Base-by-base conservation (phyloP, 1,140 invertebrate species). In the Uloborus diversus region DNA sequence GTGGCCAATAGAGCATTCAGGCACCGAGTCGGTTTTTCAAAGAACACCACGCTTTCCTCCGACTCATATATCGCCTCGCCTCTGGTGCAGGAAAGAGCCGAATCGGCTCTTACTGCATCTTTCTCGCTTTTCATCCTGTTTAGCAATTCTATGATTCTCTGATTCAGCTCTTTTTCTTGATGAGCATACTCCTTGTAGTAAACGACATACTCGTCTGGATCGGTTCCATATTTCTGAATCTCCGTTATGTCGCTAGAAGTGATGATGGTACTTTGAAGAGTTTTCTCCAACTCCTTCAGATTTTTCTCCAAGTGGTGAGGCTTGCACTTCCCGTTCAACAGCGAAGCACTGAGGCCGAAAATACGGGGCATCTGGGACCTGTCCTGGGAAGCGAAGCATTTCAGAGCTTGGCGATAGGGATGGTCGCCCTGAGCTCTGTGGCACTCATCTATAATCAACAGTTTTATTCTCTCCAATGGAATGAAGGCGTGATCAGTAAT, bases 391-490 rank as follows among this genome's bases (percentile, higher is more conserved):
- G 90, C 85, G 83, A 93, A 92, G 4, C 86, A 83, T 65, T 90
- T 88, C 90, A 94, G 93, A 1, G 94, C 81, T 66, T 84, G 80
- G 13, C 82, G 85, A 70, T 92, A 95, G 0, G 93, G 91, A 86
- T 95, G 93, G 68, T 92, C 88, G 5, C 49, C 49, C 32, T 71
- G 92, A 17, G 91, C 94, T 84, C 92, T 90, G 85, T 98, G 96
- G 84, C 96, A 98, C 85, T 98, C 96, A 85, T 99, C 96, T 83
- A 98, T 92, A 42, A 99, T 91, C 0, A 98, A 83, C 27, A 98
- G 87, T 87, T 93, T 94, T n/a, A 97, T 88, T 64, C 89, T 83
- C 25, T 83, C 84, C 27, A 92, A 83, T 37, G 84, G 81, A n/a
- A 96, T 87, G 81, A 90, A 90, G 4, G 89, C 88, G 81, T 92